These are phyloP conservation scores for Gnathonemus longibarbis DNA, from an alignment of 2,113 vertebrate genomes.

Conservation along the genomic window DNA sequence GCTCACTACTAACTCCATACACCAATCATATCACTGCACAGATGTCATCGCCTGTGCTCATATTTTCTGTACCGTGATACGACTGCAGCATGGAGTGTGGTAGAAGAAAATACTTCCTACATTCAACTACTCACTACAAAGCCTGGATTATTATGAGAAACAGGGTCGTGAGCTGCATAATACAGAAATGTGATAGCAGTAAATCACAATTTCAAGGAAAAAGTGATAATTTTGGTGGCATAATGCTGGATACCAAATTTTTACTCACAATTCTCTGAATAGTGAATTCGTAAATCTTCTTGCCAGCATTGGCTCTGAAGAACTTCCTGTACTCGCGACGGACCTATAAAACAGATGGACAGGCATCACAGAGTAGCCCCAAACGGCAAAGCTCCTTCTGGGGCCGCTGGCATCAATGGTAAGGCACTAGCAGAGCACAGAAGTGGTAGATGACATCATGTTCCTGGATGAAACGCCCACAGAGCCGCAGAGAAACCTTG, in stretches of 20 bases:
- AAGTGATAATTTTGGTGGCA: not conserved
- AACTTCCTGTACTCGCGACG: slow-evolving; percentile 95
- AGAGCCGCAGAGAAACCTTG: not conserved
- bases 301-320: slow-evolving; percentile 94
- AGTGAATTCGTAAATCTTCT: slow-evolving; percentile 92
- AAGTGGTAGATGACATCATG: not conserved
- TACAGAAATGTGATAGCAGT: not conserved
- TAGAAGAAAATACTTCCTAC: not conserved
- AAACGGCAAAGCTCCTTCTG: not conserved
- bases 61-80: not conserved
- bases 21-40: not conserved
- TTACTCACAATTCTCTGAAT: slow-evolving; percentile 91
- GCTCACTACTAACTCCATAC: not conserved
- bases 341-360: slow-evolving; percentile 64
- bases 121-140: not conserved
- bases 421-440: not conserved
- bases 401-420: not conserved
- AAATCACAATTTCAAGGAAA: not conserved
- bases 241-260: not conserved
- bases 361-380: not conserved
- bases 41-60: not conserved
- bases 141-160: not conserved
- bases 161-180: not conserved
- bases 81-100: not conserved
- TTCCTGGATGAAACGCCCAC: not conserved